Conservation (phyloP, 2,888 invertebrate species). For the Podabrus alpinus region DNA sequence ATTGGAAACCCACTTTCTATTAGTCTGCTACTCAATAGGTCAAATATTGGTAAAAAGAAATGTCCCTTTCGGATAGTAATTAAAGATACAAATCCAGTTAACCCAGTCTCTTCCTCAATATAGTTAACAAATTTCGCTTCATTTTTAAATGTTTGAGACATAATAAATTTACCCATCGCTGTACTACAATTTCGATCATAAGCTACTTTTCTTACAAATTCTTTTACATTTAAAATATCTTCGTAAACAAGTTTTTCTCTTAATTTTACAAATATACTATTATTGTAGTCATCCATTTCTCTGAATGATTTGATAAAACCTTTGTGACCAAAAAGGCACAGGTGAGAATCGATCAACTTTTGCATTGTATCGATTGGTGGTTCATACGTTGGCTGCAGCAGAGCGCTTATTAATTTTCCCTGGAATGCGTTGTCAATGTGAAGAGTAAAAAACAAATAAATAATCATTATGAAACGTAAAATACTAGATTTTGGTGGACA, state of each 20-base stretch:
- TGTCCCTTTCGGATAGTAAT: not conserved
- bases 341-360: not conserved
- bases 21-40: not conserved
- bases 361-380: not conserved
- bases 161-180: not conserved
- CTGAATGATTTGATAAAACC: not conserved
- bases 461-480: not conserved
- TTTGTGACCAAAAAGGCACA: not conserved
- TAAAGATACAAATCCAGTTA: not conserved
- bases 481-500: not conserved
- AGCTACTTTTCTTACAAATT: not conserved
- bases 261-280: not conserved
- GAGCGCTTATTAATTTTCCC: not conserved
- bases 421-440: not conserved
- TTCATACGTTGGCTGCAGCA: not conserved
- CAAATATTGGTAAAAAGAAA: not conserved
- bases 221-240: not conserved
- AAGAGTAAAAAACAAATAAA: conserved; percentile 1
- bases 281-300: not conserved
- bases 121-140: not conserved
- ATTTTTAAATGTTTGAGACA: not conserved
- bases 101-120: not conserved
- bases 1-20: not conserved
- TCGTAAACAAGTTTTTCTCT: not conserved
- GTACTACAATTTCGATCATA: not conserved